Evolutionary conservation across 2,888 invertebrate species (phyloP), one percentile per base, ranked within the genome.

Genomic region (Amaurobius ferox): DNA sequence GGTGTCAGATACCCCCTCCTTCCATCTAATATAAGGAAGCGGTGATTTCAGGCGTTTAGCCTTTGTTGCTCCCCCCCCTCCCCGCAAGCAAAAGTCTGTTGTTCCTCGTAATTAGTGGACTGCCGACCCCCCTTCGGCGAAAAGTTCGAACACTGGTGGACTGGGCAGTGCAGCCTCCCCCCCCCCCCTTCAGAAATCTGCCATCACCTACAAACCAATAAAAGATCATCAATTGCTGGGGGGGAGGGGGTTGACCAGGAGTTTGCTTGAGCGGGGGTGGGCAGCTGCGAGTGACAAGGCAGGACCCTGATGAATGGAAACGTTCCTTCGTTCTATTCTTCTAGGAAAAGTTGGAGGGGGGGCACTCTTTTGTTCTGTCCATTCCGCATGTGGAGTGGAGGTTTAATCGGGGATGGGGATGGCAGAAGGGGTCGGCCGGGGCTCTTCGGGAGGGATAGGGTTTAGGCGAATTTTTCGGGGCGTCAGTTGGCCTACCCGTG

Each of bases 141-240:
- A 79, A 79, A 35, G 30, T 73, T 68, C 68, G 68, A 29, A 28
- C 68, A 11, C 19, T 67, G 19, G 39, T 23, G 55, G 55, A 55
- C 55, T 55, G 55, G 55, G 55, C 55, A 55, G 55, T 55, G 9
- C 72, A 35, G 16, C 28, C 64, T 19, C 26, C 9, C 30, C 28
- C n/a, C 30, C 40, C 64, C 35, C 30, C 64, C 62, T 61, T 30
- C 44, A 23, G 30, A 48, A 48, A 55, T 71, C 70, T 64, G 77
- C 62, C 86, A 68, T 79, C 86, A 86, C 86, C 86, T 86, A 86
- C 86, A 86, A 86, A 79, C 86, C 86, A 86, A 86, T 86, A 86
- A 86, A 86, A 86, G 85, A 85, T 85, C 85, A 85, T 85, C 85
- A 85, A 85, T 85, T 85, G 73, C 61, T 28, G 30, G 81, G 68